These are phyloP conservation scores for Ctenicera cuprea DNA, from an alignment of 2,888 invertebrate species.

Conservation along the genomic window DNA sequence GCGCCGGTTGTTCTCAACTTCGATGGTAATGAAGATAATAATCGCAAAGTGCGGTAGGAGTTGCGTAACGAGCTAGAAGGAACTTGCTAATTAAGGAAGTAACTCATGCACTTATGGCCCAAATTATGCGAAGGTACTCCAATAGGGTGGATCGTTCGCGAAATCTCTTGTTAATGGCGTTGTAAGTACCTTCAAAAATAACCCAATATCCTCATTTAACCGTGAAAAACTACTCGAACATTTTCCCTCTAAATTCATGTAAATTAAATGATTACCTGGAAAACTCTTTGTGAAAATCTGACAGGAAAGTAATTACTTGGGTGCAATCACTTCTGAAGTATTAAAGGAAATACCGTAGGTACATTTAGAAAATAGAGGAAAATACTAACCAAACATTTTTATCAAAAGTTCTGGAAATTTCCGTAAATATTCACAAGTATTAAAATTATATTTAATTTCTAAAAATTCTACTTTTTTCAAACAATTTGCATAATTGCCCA, in stretches of 20 bases:
- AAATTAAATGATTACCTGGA: no score
- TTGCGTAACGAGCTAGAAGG: constrained; percentile 49
- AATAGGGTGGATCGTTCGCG: constrained; percentile 13
- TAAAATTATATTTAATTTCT: no score
- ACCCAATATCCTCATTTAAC: constrained; percentile 5
- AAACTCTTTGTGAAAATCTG: no score
- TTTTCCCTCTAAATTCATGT: background rate
- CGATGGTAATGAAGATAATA: constrained; percentile 49
- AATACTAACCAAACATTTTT: no score
- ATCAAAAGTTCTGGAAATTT: no score
- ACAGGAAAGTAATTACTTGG: no score
- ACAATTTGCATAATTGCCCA: no score
- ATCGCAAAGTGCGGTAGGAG: constrained; percentile 44
- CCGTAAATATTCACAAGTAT: no score
- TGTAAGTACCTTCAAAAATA: background rate
- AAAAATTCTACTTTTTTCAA: no score
- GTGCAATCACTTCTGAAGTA: no score
- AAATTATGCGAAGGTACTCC: constrained; percentile 31
- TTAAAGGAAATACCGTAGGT: no score
- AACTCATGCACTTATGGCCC: constrained; percentile 45
- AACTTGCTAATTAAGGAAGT: constrained; percentile 49
- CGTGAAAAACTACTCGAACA: background rate
- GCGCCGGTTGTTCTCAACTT: constrained; percentile 47
- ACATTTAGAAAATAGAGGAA: no score
- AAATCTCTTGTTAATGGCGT: constrained; percentile 33